A percentile compares a stretch with the other conserved stretches of the same genome.
Conservation (phyloP, 2,113 vertebrate genomes). For the Plestiodon gilberti region DNA sequence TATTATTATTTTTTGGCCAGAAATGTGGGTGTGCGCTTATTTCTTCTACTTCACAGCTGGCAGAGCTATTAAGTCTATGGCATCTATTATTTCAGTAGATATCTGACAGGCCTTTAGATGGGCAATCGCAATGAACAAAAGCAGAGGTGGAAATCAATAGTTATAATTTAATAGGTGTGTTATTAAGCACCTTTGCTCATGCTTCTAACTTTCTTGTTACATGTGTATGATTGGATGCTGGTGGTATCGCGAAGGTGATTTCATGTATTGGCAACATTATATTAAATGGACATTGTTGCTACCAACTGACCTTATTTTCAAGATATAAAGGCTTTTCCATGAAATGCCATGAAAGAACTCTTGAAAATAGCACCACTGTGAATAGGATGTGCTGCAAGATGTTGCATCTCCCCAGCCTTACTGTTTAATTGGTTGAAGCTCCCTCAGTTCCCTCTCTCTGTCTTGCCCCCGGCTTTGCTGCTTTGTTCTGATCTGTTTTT, state of each 20-base stretch:
- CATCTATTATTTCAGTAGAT: not conserved
- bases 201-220: conserved; percentile 26
- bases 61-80: not conserved
- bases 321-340: conserved; percentile 22
- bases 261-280: conserved; percentile 14
- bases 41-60: not conserved
- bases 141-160: conserved; percentile 33
- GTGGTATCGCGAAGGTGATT: not conserved
- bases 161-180: conserved; percentile 21
- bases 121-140: conserved; percentile 4
- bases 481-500: no score
- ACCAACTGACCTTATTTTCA: not conserved
- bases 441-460: no score
- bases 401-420: no score
- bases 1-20: no score
- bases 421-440: no score
- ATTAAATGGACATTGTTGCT: conserved; percentile 32
- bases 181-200: conserved; percentile 22
- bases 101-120: not conserved
- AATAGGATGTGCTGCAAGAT: not conserved
- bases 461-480: no score
- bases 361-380: conserved; percentile 33
- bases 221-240: conserved; percentile 18
- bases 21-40: not conserved
- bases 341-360: conserved; percentile 17